A percentile compares a stretch with the other conserved stretches of the same genome.
phyloP scores from a whole-genome alignment of 2,888 invertebrate species.

The Acleris holmiana region DNA sequence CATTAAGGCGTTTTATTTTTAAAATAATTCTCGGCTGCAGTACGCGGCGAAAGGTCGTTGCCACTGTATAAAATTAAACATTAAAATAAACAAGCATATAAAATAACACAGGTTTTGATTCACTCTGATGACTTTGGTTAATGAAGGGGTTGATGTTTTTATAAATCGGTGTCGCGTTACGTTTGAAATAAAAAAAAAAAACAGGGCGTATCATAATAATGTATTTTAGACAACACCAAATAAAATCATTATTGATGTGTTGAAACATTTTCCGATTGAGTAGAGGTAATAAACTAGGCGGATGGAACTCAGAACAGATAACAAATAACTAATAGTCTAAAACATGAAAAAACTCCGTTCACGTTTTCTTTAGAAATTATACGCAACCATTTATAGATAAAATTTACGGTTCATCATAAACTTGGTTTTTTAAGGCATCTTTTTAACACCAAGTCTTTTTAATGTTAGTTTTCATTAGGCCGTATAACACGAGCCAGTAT shows the following conservation, averaged over 20 bases:
- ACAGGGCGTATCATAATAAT: conserved; percentile 1
- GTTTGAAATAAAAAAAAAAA: conserved; percentile 14
- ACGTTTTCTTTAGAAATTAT: background rate
- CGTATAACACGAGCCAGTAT: conserved; percentile 64
- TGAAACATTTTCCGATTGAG: too few species aligned
- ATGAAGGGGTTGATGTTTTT: conserved; percentile 56
- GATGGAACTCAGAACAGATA: too few species aligned
- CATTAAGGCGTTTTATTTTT: conserved; percentile 46
- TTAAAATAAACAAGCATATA: conserved; percentile 78
- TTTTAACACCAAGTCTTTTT: conserved; percentile 55
- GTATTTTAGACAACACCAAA: too few species aligned
- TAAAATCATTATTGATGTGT: too few species aligned
- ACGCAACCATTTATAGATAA: conserved; percentile 38
- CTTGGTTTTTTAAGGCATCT: conserved; percentile 50
- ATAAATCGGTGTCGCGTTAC: conserved; percentile 46
- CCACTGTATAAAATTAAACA: conserved; percentile 79
- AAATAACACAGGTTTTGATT: conserved; percentile 74
- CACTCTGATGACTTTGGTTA: conserved; percentile 52
- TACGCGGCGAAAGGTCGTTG: conserved; percentile 64
- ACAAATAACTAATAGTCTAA: background rate
- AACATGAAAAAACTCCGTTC: background rate
- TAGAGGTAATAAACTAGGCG: too few species aligned
- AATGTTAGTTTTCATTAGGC: conserved; percentile 64
- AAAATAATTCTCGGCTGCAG: conserved; percentile 45
- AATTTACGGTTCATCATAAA: conserved; percentile 56